Evolutionary conservation across 2,888 invertebrate genomes (phyloP).

Genomic region (Ophioninae sp.): DNA sequence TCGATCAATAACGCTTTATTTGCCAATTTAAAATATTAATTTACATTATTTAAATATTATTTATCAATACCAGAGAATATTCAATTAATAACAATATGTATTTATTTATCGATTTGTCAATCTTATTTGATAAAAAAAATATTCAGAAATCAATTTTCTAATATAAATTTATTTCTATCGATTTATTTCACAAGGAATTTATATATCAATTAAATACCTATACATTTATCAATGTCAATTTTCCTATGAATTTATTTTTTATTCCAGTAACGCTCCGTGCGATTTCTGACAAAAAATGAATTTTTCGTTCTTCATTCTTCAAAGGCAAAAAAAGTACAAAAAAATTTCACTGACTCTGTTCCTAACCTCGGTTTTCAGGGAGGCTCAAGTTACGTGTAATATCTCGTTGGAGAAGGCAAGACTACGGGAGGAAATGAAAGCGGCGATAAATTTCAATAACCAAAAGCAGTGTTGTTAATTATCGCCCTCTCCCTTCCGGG

Average conservation of each 20-base stretch:
- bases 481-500: not conserved
- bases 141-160: too few relatives aligned
- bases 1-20: too few relatives aligned
- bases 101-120: too few relatives aligned
- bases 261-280: not conserved
- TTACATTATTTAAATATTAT: too few relatives aligned
- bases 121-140: too few relatives aligned
- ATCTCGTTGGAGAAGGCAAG: slow-evolving; percentile 2
- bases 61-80: too few relatives aligned
- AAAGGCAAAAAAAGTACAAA: not conserved
- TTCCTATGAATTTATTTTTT: not conserved
- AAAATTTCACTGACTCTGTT: not conserved
- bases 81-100: too few relatives aligned
- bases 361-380: not conserved
- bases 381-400: slow-evolving; percentile 14
- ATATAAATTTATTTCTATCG: too few relatives aligned
- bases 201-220: not conserved
- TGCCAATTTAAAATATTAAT: too few relatives aligned
- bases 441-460: slow-evolving; percentile 25
- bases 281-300: not conserved
- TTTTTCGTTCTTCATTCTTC: not conserved
- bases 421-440: slow-evolving; percentile 3
- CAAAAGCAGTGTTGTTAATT: slow-evolving; percentile 41
- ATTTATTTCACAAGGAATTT: not conserved
- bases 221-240: not conserved